Evolutionary conservation across 2,113 vertebrate species (phyloP).

Genomic region (Neogale vison): DNA sequence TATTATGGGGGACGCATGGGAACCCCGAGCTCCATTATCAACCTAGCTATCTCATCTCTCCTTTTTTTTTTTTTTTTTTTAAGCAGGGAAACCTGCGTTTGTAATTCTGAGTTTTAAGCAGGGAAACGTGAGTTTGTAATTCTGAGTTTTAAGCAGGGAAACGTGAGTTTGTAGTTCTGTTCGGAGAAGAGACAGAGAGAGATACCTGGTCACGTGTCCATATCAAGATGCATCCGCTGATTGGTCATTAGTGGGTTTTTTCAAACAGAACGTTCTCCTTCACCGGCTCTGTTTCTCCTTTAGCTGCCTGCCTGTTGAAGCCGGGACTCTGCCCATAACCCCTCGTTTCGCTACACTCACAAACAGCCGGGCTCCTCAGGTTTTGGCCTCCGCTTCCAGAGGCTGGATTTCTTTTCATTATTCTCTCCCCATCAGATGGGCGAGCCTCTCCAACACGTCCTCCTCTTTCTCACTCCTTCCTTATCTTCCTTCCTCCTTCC

Average conservation of each 20-base stretch:
- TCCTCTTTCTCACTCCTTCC: not conserved
- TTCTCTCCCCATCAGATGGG: not conserved
- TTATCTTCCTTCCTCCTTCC: not conserved
- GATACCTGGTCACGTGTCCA: not conserved
- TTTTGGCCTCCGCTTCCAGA: not conserved
- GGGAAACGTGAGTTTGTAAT: not conserved
- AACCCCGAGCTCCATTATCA: not conserved
- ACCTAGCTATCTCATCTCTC: not conserved
- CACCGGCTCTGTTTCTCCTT: not conserved
- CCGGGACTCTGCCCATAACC: not conserved
- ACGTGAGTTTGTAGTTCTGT: not conserved
- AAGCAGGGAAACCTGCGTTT: too few species aligned
- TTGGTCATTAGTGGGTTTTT: not conserved
- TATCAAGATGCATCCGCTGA: not conserved
- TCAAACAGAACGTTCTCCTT: not conserved
- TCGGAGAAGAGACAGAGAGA: not conserved
- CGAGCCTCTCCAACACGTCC: not conserved
- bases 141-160: not conserved
- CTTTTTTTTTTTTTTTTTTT: not conserved
- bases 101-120: not conserved
- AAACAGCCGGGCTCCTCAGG: too few species aligned
- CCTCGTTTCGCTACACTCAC: too few species aligned
- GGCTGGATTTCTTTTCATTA: too few species aligned
- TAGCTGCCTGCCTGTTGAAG: too few species aligned
- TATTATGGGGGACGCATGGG: not conserved